phyloP scores from a whole-genome alignment of 2,888 invertebrate genomes.

The Drosophila mimica region DNA sequence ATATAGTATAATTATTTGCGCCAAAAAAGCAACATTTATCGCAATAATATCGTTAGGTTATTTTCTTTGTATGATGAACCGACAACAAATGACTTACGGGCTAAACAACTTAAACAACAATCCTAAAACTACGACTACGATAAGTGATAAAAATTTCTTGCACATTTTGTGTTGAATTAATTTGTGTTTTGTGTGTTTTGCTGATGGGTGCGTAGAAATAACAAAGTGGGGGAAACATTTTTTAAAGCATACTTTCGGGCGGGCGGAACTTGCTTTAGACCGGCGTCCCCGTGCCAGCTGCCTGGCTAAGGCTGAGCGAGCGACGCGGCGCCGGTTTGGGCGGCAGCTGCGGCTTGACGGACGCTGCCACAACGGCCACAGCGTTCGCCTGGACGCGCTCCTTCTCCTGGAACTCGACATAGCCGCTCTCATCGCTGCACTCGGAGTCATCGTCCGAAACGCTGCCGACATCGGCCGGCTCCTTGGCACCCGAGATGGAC shows the following conservation, averaged over 20 bases:
- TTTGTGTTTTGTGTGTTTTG: constrained; percentile 12
- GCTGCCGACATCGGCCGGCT: constrained; percentile 26
- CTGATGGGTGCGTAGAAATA: constrained; percentile 69
- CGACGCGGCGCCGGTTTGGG: constrained; percentile 81
- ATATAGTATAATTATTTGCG: constrained; percentile 31
- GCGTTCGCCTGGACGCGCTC: constrained; percentile 49
- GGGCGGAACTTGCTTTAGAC: constrained; percentile 49
- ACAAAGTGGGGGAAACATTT: constrained; percentile 54
- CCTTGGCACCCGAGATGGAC: constrained; percentile 39
- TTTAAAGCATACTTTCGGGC: constrained; percentile 61
- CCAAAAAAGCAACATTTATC: constrained; percentile 36
- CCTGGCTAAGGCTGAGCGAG: constrained; percentile 49
- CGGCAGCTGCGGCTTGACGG: constrained; percentile 56
- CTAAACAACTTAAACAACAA: constrained; percentile 49
- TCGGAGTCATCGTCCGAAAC: constrained; percentile 88
- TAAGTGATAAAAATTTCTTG: constrained; percentile 63
- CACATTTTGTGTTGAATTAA: constrained; percentile 41
- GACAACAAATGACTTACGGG: constrained; percentile 67
- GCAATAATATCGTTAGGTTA: constrained; percentile 69
- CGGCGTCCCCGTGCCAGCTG: constrained; percentile 53
- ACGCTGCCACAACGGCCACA: constrained; percentile 17
- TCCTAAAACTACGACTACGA: constrained; percentile 54
- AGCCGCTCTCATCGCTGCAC: constrained; percentile 96
- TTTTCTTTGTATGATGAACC: constrained; percentile 65
- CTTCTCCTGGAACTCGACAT: constrained; percentile 90